Evolutionary conservation across 2,113 vertebrate species (phyloP).

Genomic region (Oreamnos americanus): DNA sequence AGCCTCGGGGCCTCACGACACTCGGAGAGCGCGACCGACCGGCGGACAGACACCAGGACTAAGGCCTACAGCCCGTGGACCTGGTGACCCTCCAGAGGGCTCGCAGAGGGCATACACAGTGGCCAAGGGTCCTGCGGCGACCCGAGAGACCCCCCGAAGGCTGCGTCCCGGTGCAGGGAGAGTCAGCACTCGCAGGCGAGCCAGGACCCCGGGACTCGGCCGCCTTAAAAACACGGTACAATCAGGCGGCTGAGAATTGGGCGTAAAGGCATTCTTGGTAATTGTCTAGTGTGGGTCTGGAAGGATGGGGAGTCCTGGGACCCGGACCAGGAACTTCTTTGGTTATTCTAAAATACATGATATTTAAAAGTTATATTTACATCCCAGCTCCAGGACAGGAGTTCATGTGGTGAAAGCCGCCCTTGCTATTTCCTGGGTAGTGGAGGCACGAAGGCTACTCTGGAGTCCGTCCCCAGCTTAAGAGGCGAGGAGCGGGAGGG

Average conservation of each 20-base stretch:
- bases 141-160: neutral
- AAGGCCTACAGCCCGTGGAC: neutral
- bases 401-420: neutral
- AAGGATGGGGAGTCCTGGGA: neutral
- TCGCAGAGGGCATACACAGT: neutral
- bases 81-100: neutral
- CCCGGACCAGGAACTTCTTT: neutral
- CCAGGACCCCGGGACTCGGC: neutral
- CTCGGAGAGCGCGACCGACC: neutral
- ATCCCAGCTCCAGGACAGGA: neutral
- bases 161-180: neutral
- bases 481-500: neutral
- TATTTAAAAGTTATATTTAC: neutral
- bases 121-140: neutral
- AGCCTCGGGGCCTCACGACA: neutral
- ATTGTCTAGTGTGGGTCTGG: neutral
- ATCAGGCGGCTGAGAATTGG: neutral
- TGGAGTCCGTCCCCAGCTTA: neutral
- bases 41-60: neutral
- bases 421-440: neutral
- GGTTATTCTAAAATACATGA: conserved; percentile 17
- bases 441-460: neutral
- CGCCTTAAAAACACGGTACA: neutral
- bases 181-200: neutral
- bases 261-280: neutral